A percentile compares a stretch with the other conserved stretches of the same genome.
phyloP scores from a whole-genome alignment of 2,888 invertebrate species.

The Conchocele bisecta region DNA sequence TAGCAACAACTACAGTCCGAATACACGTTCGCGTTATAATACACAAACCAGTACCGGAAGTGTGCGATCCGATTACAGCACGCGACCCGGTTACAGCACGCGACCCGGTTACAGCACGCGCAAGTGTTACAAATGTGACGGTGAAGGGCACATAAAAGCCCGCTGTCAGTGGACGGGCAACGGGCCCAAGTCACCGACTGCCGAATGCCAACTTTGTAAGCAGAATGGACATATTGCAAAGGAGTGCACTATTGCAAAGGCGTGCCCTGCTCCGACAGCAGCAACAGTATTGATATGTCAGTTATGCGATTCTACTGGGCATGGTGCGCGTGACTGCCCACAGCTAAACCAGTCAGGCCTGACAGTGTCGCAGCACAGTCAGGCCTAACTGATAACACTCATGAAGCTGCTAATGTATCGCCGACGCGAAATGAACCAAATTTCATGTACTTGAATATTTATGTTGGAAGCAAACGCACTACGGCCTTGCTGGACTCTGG shows the following conservation, averaged over 20 bases:
- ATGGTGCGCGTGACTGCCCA: not conserved
- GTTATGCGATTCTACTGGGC: not conserved
- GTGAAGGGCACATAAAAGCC: not conserved
- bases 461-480: not conserved
- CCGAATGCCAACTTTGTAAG: slow-evolving; percentile 6
- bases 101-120: not conserved
- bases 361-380: not conserved
- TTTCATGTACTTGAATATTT: slow-evolving; percentile 24
- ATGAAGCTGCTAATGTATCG: not conserved
- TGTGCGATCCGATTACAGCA: too few relatives aligned
- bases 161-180: not conserved
- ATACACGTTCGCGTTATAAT: too few relatives aligned
- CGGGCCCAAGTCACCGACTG: not conserved
- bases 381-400: not conserved
- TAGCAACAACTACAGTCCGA: too few relatives aligned
- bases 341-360: not conserved
- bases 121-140: not conserved
- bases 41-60: too few relatives aligned
- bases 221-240: not conserved
- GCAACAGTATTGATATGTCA: slow-evolving; percentile 1
- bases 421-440: not conserved
- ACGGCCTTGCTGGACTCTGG: slow-evolving; percentile 22
- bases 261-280: not conserved
- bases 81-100: too few relatives aligned
- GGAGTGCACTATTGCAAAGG: not conserved